Percentiles rank a stretch among this genome's conserved stretches.
Evolutionary conservation across 2,113 vertebrate species (phyloP).

Genomic region (Caloenas nicobarica): DNA sequence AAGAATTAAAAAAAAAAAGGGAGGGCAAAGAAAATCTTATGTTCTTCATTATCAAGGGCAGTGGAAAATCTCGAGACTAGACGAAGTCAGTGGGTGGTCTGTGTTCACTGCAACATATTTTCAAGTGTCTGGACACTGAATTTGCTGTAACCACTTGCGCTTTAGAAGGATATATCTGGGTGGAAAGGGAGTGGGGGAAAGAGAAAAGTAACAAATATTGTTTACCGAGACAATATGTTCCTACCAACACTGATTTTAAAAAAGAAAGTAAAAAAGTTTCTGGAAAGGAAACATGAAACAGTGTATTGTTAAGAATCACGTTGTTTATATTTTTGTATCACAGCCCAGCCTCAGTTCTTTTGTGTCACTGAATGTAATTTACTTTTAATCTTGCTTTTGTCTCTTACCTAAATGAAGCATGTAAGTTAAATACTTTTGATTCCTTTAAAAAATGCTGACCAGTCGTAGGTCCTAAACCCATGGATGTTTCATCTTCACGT

Average conservation of each 20-base stretch:
- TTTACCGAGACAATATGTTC: neutral
- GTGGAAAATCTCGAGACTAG: neutral
- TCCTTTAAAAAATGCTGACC: slow-evolving; percentile 31
- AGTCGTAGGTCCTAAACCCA: neutral
- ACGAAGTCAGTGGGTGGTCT: slow-evolving; percentile 54
- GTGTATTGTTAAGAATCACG: neutral
- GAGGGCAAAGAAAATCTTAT: neutral
- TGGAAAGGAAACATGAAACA: neutral
- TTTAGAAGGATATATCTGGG: neutral
- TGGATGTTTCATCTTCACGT: slow-evolving; percentile 28
- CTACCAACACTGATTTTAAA: neutral
- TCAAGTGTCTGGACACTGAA: neutral
- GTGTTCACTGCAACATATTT: neutral
- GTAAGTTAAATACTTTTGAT: neutral
- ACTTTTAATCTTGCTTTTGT: neutral
- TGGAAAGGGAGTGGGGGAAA: neutral
- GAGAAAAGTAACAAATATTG: slow-evolving; percentile 11
- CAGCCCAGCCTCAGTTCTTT: neutral
- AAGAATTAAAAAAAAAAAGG: neutral
- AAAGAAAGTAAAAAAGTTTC: neutral
- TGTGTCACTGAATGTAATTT: neutral
- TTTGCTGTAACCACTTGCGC: neutral
- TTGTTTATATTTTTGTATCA: neutral
- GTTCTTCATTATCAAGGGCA: slow-evolving; percentile 28
- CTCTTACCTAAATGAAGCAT: neutral